Evolutionary conservation across 2,797 vertebrate species (phyloP).

Genomic region (Vireo griseus): DNA sequence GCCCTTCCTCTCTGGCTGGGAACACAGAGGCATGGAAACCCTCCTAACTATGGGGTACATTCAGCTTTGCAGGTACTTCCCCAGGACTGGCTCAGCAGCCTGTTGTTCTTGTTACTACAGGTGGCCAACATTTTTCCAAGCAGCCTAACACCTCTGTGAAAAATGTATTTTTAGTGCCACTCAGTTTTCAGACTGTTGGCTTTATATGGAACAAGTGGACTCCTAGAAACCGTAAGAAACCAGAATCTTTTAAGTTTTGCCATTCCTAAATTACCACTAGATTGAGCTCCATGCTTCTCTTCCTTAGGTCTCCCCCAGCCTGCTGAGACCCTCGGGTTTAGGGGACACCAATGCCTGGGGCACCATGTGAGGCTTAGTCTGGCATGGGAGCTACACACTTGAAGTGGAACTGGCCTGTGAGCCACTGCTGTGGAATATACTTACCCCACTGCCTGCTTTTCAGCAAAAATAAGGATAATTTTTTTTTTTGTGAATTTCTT

Average conservation of each 20-base stretch:
- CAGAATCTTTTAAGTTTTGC: neutral
- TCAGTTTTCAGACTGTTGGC: neutral
- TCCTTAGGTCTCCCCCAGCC: fast-evolving
- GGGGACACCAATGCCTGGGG: fast-evolving
- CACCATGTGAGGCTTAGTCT: fast-evolving
- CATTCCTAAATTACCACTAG: neutral
- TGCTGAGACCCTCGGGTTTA: fast-evolving
- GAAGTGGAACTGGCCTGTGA: neutral
- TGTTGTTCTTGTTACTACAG: neutral
- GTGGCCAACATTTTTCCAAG: neutral
- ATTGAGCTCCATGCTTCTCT: neutral
- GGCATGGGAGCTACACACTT: fast-evolving
- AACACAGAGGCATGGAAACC: neutral
- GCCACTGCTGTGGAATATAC: neutral
- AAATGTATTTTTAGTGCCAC: neutral
- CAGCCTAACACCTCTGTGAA: neutral
- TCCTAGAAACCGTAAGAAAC: neutral
- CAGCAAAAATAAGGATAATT: neutral
- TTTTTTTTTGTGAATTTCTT: neutral
- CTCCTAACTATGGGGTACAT: neutral
- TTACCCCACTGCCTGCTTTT: neutral
- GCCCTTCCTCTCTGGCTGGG: neutral
- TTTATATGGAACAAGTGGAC: neutral
- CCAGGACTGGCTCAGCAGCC: fast-evolving
- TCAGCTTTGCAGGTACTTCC: neutral